Conservation (phyloP, 23 tunicate species). For the Halocynthia roretzi region DNA sequence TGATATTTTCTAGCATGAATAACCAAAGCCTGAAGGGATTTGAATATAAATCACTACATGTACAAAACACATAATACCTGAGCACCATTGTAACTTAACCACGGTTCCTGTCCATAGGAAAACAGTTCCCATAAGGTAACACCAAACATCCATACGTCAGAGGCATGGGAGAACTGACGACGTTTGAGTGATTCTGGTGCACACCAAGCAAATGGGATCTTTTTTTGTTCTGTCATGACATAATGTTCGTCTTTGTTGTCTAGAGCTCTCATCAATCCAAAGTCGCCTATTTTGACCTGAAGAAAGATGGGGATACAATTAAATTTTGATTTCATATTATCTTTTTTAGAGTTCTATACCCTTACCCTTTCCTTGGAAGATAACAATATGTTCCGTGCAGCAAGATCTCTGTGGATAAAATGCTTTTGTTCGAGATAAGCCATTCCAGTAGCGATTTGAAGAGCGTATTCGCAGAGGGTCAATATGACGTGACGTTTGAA, state of each 20-base stretch:
- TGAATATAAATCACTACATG: too few relatives aligned
- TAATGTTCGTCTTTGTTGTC: conserved; percentile 90
- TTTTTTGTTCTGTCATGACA: conserved; percentile 84
- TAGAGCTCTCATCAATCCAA: conserved; percentile 93
- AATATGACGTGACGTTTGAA: conserved; percentile 52
- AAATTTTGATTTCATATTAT: too few relatives aligned
- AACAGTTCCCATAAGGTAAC: conserved; percentile 98
- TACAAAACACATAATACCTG: conserved; percentile 25
- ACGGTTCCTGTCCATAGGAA: conserved; percentile 86
- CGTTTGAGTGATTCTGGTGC: conserved; percentile 92
- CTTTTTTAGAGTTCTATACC: background rate
- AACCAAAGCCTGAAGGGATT: too few relatives aligned
- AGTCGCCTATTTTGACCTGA: conserved; percentile 94
- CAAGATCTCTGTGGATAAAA: conserved; percentile 91
- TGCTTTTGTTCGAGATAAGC: conserved; percentile 85
- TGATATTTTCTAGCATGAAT: too few relatives aligned
- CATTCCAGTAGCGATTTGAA: conserved; percentile 96
- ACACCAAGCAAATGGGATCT: conserved; percentile 98
- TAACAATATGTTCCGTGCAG: conserved; percentile 85
- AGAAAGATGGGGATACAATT: too few relatives aligned
- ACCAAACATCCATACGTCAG: conserved; percentile 95
- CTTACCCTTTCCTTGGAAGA: conserved; percentile 71
- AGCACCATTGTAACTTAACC: conserved; percentile 84
- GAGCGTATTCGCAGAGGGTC: conserved; percentile 84
- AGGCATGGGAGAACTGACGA: conserved; percentile 89